These are phyloP conservation scores for Stomorhina lunata DNA, from an alignment of 2,888 invertebrate genomes.

Conservation along the genomic window DNA sequence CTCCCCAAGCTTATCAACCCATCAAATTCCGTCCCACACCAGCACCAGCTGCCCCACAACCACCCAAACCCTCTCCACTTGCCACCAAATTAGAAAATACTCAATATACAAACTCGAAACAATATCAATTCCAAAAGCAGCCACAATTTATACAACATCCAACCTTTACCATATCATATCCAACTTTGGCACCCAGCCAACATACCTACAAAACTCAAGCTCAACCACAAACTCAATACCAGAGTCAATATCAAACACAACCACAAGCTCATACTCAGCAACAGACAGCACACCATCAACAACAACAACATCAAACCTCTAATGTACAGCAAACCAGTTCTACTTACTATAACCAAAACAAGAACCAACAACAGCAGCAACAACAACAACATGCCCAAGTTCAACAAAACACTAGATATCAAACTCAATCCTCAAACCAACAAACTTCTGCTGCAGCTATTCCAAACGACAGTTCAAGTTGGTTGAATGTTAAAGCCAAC, in stretches of 20 bases:
- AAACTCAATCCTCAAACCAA: constrained; percentile 41
- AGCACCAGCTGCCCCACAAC: constrained; percentile 68
- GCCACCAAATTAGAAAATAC: constrained; percentile 72
- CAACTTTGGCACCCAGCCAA: constrained; percentile 68
- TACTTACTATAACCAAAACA: constrained; percentile 56
- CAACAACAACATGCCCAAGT: neutral
- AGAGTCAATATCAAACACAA: neutral
- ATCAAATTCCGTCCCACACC: constrained; percentile 78
- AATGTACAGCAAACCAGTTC: too few species aligned
- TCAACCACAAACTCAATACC: constrained; percentile 47
- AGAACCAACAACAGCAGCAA: neutral
- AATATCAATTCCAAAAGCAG: constrained; percentile 80
- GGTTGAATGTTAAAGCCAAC: constrained; percentile 80
- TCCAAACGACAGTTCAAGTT: constrained; percentile 52
- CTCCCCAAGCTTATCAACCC: constrained; percentile 74
- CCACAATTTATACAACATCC: constrained; percentile 76
- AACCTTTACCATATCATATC: constrained; percentile 70
- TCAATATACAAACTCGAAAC: constrained; percentile 71
- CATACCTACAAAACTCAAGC: constrained; percentile 51
- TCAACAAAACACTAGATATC: constrained; percentile 45
- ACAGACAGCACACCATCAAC: neutral
- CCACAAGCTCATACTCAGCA: too few species aligned
- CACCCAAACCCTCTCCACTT: constrained; percentile 73
- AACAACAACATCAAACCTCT: constrained; percentile 9
- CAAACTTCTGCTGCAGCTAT: constrained; percentile 29